Base-by-base conservation (phyloP, 2,113 vertebrate genomes). In the Thunnus thynnus region DNA sequence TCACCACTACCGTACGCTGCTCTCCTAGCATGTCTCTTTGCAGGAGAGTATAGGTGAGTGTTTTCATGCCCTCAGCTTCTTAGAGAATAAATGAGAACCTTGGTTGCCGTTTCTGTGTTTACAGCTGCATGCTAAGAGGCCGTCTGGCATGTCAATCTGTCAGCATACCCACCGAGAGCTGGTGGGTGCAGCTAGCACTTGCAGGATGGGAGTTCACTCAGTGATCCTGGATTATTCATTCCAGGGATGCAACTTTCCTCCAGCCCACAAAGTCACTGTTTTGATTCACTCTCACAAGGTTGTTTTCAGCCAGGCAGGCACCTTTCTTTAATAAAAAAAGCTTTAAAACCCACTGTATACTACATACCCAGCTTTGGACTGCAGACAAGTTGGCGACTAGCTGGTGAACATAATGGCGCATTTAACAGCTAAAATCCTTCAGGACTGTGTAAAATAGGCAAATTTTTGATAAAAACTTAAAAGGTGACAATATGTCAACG, bases 71-170 rank as follows among this genome's bases (percentile, higher is more conserved):
- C 46, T 8, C 1, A 18, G 46, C 76, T 63, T 52, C 17, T 79
- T 30, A 17, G 56, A 76, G 52, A 79, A 67, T 44, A 68, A 74
- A 64, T 58, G 61, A 46, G 30, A 51, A 30, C 9, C 4, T 16
- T n/a, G 20, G 41, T 46, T 61, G 47, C 32, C 65, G 30, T 58
- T 64, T 84, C 47, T 76, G 69, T 81, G 71, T 85, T 89, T 76
- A 79, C 79, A 83, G 83, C 87, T 91, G 90, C 16, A 4, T 20
- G 30, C 57, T 74, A 54, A 69, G 51, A 83, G 76, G 67, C 48
- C 13, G 64, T 84, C 63, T 88, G 72, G 60, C 61, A 13, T 13
- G 76, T 80, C 87, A 66, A 10, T 82, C 87, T 83, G 83, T 89
- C 84, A 87, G 76, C 85, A 14, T 13, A 20, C 30, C 22, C 65